Evolutionary conservation across 2,888 invertebrate species (phyloP).

Genomic region (Parnassius orleans): DNA sequence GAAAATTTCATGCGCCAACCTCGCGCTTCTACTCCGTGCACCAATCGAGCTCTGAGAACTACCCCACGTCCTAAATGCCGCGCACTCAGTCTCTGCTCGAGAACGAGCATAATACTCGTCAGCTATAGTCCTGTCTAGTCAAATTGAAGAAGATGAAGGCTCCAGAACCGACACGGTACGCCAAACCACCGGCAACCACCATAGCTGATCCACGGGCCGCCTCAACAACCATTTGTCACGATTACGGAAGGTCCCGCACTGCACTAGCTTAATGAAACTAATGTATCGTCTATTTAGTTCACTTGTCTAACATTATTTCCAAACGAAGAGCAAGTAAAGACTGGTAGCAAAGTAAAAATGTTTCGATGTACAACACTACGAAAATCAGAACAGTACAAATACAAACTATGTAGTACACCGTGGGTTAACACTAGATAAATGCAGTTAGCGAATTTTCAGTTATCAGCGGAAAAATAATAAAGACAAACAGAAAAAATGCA

Average conservation of each 20-base stretch:
- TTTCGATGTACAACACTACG: constrained; percentile 2
- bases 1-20: constrained; percentile 76
- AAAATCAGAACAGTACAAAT: constrained; percentile 1
- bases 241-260: constrained; percentile 39
- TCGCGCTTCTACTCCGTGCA: constrained; percentile 67
- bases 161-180: constrained; percentile 62
- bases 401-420: constrained; percentile 29
- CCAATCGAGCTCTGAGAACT: constrained; percentile 59
- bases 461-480: constrained; percentile 43
- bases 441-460: constrained; percentile 26
- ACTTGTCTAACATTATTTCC: constrained; percentile 76
- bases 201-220: constrained; percentile 64
- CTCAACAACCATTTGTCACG: constrained; percentile 70
- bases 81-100: constrained; percentile 75
- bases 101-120: constrained; percentile 76
- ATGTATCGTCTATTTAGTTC: constrained; percentile 35
- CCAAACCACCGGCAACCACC: constrained; percentile 61
- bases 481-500: constrained; percentile 49
- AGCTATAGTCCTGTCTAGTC: constrained; percentile 76
- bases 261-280: constrained; percentile 30
- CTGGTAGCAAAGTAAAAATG: constrained; percentile 1
- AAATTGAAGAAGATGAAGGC: constrained; percentile 74
- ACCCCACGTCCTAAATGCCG: constrained; percentile 65
- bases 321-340: constrained; percentile 23
- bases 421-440: constrained; percentile 48